phyloP scores from a whole-genome alignment of 2,888 invertebrate genomes.

The Drosophila anceps region DNA sequence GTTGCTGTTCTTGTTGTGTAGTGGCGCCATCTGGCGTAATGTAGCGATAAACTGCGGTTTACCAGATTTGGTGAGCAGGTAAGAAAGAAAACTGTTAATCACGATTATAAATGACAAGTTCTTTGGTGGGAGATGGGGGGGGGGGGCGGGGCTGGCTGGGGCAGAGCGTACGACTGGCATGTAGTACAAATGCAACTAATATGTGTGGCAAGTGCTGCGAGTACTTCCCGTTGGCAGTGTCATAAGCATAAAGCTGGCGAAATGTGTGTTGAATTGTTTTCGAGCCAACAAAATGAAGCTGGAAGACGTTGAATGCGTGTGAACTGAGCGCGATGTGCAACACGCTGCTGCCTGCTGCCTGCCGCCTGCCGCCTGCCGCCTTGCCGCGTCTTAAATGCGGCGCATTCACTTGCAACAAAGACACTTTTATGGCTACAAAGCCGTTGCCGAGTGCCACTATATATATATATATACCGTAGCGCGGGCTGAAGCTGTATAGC shows the following conservation, averaged over 20 bases:
- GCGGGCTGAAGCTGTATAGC: slow-evolving; percentile 38
- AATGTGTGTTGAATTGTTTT: slow-evolving; percentile 64
- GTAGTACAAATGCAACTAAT: slow-evolving; percentile 45
- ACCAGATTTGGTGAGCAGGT: slow-evolving; percentile 24
- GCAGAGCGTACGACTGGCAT: slow-evolving; percentile 20
- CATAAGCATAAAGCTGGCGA: slow-evolving; percentile 48
- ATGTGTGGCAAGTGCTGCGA: slow-evolving; percentile 36
- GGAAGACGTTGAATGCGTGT: not conserved
- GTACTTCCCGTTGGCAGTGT: slow-evolving; percentile 20
- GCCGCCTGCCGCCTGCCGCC: slow-evolving; percentile 11
- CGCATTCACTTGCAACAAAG: slow-evolving; percentile 77
- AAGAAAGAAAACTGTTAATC: slow-evolving; percentile 42
- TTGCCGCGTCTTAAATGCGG: slow-evolving; percentile 61
- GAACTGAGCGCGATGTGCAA: slow-evolving; percentile 16
- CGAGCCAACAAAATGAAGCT: slow-evolving; percentile 50
- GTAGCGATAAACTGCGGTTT: slow-evolving; percentile 39
- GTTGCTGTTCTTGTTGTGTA: not conserved
- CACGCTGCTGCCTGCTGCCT: slow-evolving; percentile 9
- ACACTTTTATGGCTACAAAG: slow-evolving; percentile 63
- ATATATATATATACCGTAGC: slow-evolving; percentile 15
- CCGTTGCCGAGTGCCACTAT: slow-evolving; percentile 38
- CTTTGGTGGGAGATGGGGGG: not conserved
- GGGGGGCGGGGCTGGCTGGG: not conserved
- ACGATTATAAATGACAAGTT: slow-evolving; percentile 52
- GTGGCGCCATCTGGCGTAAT: slow-evolving; percentile 54